Conservation (phyloP, 2,113 vertebrate genomes). For the Melanostigma gelatinosum region DNA sequence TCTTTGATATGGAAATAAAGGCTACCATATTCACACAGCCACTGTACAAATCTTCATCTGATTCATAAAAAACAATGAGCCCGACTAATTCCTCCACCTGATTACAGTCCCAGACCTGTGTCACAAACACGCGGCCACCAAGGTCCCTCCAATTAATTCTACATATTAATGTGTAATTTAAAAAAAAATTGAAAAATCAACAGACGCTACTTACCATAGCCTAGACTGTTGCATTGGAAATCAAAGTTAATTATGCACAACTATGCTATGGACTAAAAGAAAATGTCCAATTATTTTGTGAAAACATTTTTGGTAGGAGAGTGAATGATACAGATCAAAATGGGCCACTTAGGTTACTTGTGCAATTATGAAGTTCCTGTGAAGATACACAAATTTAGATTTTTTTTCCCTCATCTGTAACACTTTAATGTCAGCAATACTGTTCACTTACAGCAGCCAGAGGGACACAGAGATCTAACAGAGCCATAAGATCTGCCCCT, state of each 20-base stretch:
- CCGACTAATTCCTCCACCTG: constrained; percentile 93
- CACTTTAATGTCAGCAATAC: constrained; percentile 73
- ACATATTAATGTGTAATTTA: constrained; percentile 76
- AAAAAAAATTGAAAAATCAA: constrained; percentile 59
- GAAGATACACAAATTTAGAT: constrained; percentile 72
- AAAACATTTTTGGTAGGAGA: constrained; percentile 73
- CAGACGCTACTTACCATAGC: constrained; percentile 66
- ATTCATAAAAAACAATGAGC: constrained; percentile 96
- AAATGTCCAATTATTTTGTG: constrained; percentile 82
- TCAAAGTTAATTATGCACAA: constrained; percentile 80
- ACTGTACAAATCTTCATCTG: constrained; percentile 95
- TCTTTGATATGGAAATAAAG: constrained; percentile 99
- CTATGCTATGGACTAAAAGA: constrained; percentile 75
- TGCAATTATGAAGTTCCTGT: constrained; percentile 74
- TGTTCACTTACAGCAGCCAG: constrained; percentile 65
- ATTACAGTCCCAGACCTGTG: constrained; percentile 86
- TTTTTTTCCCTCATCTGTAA: constrained; percentile 61
- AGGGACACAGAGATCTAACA: constrained; percentile 60
- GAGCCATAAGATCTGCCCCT: constrained; percentile 26
- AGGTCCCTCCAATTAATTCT: constrained; percentile 79
- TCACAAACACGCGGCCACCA: constrained; percentile 66
- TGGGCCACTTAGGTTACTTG: constrained; percentile 77
- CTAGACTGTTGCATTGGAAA: constrained; percentile 75
- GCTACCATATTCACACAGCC: constrained; percentile 91
- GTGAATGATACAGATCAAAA: constrained; percentile 80